Conservation (phyloP, 2,113 vertebrate species). For the Petroica traversi region DNA sequence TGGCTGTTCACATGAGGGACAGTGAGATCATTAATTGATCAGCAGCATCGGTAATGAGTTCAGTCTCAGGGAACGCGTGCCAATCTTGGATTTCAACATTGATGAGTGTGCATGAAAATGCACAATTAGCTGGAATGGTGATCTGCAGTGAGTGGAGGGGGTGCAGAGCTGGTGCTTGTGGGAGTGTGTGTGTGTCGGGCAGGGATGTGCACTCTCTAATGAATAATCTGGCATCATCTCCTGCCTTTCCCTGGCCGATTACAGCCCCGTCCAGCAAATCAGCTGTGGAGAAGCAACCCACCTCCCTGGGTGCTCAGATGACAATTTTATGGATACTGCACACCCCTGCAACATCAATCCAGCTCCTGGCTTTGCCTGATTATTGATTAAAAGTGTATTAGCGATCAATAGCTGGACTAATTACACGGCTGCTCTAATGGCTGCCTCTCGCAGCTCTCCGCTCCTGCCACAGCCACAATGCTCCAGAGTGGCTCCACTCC, state of each 20-base stretch:
- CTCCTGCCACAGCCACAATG: accelerated
- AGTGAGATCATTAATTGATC: accelerated
- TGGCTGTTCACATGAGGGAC: neutral
- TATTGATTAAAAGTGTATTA: constrained; percentile 20
- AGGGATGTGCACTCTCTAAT: neutral
- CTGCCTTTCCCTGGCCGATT: neutral
- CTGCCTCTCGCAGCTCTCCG: accelerated
- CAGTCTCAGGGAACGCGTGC: neutral
- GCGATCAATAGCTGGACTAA: neutral
- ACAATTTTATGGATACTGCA: neutral
- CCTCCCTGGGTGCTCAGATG: neutral
- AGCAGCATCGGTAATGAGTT: neutral
- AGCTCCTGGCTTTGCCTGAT: neutral
- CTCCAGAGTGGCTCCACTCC: neutral
- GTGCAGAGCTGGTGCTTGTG: neutral
- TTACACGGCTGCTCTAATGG: neutral
- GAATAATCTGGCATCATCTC: neutral
- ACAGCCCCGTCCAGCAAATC: neutral
- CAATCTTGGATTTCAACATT: accelerated
- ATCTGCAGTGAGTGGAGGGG: accelerated
- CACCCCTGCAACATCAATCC: neutral
- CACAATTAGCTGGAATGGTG: accelerated
- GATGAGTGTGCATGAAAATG: accelerated
- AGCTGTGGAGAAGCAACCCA: neutral
- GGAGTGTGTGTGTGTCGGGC: neutral